These are phyloP conservation scores for Isaurus tuberculatus DNA, from an alignment of 92 coral and sea anemone genomes.

Conservation along the genomic window DNA sequence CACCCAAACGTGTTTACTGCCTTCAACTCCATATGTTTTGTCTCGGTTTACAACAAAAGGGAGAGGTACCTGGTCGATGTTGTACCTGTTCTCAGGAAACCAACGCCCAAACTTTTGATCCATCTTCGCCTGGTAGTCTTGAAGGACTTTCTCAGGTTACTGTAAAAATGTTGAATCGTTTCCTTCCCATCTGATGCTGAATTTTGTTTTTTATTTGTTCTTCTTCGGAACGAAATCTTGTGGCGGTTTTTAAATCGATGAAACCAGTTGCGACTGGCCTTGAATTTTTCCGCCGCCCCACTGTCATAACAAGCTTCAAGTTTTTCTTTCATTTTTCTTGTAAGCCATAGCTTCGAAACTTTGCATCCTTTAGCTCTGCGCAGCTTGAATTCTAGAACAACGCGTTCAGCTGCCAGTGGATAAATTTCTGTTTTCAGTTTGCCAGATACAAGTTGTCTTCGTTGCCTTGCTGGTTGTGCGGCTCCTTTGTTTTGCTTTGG, in stretches of 20 bases:
- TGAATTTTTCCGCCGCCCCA: slow-evolving; percentile 38
- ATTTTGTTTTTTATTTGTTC: slow-evolving; percentile 63
- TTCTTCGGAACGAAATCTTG: slow-evolving; percentile 49
- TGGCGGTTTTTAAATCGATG: slow-evolving; percentile 64
- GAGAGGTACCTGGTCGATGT: slow-evolving; percentile 49
- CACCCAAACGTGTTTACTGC: slow-evolving; percentile 34
- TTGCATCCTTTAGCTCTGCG: slow-evolving; percentile 54
- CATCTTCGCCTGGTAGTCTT: slow-evolving; percentile 47
- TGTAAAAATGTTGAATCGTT: slow-evolving; percentile 61
- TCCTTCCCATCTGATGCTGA: slow-evolving; percentile 64
- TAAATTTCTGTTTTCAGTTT: slow-evolving; percentile 16
- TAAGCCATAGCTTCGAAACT: slow-evolving; percentile 52
- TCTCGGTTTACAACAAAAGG: slow-evolving; percentile 52
- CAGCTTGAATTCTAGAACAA: slow-evolving; percentile 43
- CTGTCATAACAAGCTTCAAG: slow-evolving; percentile 30
- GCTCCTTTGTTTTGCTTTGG: slow-evolving; percentile 57
- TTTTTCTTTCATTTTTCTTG: slow-evolving; percentile 44
- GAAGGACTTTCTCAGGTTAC: slow-evolving; percentile 55
- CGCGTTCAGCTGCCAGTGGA: slow-evolving; percentile 45
- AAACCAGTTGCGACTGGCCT: slow-evolving; percentile 60
- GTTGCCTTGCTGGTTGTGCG: slow-evolving; percentile 58
- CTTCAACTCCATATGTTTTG: slow-evolving; percentile 51
- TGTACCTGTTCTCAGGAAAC: slow-evolving; percentile 48
- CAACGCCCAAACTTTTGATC: slow-evolving; percentile 51
- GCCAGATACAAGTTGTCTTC: slow-evolving; percentile 46